Evolutionary conservation across 2,888 invertebrate species (phyloP), one percentile per base, ranked within the genome.

Genomic region (Leucozona laternaria): DNA sequence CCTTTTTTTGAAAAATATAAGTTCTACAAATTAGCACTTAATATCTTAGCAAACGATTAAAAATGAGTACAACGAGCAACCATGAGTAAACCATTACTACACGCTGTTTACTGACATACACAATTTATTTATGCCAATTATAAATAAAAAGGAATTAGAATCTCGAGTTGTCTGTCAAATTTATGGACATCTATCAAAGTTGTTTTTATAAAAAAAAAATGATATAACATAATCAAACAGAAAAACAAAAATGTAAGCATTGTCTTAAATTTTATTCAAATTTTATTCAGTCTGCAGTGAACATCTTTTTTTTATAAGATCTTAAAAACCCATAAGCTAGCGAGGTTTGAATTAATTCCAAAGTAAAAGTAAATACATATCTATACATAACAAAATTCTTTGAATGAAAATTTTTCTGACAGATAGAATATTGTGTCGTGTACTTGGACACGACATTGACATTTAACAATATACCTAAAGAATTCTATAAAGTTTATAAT

Each of bases 191-290:
- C 66, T 20, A 48, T 48, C 66, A 66, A 66, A 66, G 48, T 66
- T 66, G 66, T 66, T 66, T 66, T 66, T 53, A 31, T 68, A 17
- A 48, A 43, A n/a, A 6, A 43, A 66, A 50, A 34, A 15, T 66
- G 11, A 37, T 31, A 66, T 48, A 66, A 34, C 48, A 68, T 68
- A 50, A 50, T 45, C 1, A 0, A 34, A 34, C 4, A n/a, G n/a
- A n/a, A 6, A 48, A 45, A 34, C 20, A 37, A 48, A 48, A 8
- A 57, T 37, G 37, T 31, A 25, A 64, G 34, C 20, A 34, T 72
- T 20, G 2, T 72, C 25, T 58, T 57, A 40, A 73, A 75, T 53
- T 53, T 17, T 80, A 80, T 80, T 80, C 37, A 60, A 80, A 81
- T 76, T 57, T 17, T 62, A 64, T 76, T 64, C 76, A 57, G 40